Percentiles rank a stretch among this genome's conserved stretches.
phyloP scores from a whole-genome alignment of 2,797 vertebrate species.

The Enteromius treurensis region DNA sequence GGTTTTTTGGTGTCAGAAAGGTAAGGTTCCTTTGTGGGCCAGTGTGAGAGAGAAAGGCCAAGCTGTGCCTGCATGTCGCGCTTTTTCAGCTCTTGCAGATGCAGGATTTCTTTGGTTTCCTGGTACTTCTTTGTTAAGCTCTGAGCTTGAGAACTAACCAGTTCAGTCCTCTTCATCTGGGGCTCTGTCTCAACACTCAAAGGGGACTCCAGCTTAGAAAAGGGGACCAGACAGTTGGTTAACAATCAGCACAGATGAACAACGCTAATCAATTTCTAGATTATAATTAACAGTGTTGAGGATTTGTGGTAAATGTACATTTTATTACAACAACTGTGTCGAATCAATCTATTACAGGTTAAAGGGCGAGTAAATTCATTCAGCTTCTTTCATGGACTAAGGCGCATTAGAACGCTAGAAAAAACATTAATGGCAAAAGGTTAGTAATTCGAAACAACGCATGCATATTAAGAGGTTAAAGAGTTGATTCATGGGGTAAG shows the following conservation, averaged over 20 bases:
- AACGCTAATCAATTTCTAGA: constrained; percentile 63
- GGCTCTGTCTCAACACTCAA: constrained; percentile 83
- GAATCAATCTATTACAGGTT: constrained; percentile 55
- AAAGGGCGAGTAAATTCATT: constrained; percentile 39
- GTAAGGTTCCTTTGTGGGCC: constrained; percentile 74
- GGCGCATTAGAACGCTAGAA: constrained; percentile 70
- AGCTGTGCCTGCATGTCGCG: constrained; percentile 87
- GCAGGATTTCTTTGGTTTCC: constrained; percentile 87
- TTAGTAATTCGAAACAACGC: constrained; percentile 77
- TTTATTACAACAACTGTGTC: constrained; percentile 59
- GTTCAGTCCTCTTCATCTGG: constrained; percentile 84
- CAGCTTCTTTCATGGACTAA: constrained; percentile 61
- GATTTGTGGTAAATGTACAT: constrained; percentile 57
- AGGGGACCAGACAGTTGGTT: constrained; percentile 89
- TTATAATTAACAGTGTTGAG: constrained; percentile 56
- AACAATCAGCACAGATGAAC: constrained; percentile 84
- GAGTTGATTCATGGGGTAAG: constrained; percentile 74
- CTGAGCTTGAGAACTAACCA: constrained; percentile 87
- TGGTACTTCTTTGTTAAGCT: constrained; percentile 88
- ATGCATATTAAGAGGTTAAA: constrained; percentile 80
- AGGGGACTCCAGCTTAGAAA: constrained; percentile 87
- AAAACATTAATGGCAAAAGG: constrained; percentile 67
- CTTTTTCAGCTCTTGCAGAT: constrained; percentile 86
- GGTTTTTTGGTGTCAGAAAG: constrained; percentile 72
- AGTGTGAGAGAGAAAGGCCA: constrained; percentile 81